These are phyloP conservation scores for Isaurus tuberculatus DNA, from an alignment of 92 coral and sea anemone species.

Conservation along the genomic window DNA sequence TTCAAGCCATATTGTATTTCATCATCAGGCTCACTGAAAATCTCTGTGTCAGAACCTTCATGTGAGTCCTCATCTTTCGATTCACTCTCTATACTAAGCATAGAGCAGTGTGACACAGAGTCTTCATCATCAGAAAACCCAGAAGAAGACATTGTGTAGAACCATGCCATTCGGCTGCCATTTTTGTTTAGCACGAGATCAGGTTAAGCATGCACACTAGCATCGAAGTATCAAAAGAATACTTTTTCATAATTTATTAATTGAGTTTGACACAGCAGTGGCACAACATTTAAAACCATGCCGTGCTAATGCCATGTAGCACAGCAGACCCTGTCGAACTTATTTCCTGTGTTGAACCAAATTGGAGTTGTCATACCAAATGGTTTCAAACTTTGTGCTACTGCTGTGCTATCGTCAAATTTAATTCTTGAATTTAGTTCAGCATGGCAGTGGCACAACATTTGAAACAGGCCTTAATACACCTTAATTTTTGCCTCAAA, in stretches of 20 bases:
- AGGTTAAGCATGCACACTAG: neutral
- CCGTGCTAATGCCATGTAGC: conserved; percentile 21
- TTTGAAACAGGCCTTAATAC: too few species aligned
- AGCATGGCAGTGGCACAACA: neutral
- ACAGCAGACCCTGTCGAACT: conserved; percentile 8
- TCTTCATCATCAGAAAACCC: too few species aligned
- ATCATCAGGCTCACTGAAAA: too few species aligned
- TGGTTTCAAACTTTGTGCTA: conserved; percentile 12
- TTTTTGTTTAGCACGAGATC: neutral
- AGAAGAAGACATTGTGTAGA: neutral
- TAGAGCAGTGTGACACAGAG: too few species aligned
- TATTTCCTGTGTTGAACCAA: neutral
- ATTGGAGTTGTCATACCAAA: neutral
- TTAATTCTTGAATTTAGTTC: neutral
- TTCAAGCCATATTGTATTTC: too few species aligned
- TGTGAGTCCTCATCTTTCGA: too few species aligned
- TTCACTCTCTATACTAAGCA: too few species aligned
- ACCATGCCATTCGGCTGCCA: neutral
- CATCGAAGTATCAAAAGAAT: neutral
- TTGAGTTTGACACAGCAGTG: neutral
- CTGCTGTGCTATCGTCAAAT: too few species aligned
- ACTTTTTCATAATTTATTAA: neutral
- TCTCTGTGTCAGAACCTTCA: too few species aligned
- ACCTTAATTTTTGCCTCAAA: too few species aligned
- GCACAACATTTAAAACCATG: neutral